Conservation (phyloP, 2,888 invertebrate species). For the Thera obeliscata region DNA sequence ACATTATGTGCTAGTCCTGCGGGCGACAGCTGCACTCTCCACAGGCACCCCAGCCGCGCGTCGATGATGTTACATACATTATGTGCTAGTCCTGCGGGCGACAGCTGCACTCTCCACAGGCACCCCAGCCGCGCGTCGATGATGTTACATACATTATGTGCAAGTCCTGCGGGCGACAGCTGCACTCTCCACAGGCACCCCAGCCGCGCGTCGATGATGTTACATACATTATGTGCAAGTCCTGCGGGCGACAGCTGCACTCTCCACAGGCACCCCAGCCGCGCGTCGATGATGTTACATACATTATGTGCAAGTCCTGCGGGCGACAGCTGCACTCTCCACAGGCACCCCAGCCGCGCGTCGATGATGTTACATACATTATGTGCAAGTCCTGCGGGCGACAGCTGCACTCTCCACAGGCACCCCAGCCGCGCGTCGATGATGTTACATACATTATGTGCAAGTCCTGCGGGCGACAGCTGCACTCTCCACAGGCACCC, state of each 20-base stretch:
- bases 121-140: conserved; percentile 98
- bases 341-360: conserved; percentile 95
- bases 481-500: conserved; percentile 94
- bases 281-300: conserved; percentile 98
- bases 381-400: conserved; percentile 85
- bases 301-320: no score
- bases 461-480: conserved; percentile 84
- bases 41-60: conserved; percentile 95
- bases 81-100: conserved; percentile 85
- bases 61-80: conserved; percentile 98
- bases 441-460: no score
- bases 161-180: conserved; percentile 84
- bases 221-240: no score
- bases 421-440: conserved; percentile 98
- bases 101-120: conserved; percentile 90
- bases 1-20: no score
- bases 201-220: conserved; percentile 97
- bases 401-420: conserved; percentile 90
- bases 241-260: conserved; percentile 85
- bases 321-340: conserved; percentile 88
- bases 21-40: conserved; percentile 88
- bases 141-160: no score
- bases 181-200: conserved; percentile 94
- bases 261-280: conserved; percentile 96
- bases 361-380: conserved; percentile 98